Conservation (phyloP, 2,888 invertebrate species). For the Calliphora vomitoria region DNA sequence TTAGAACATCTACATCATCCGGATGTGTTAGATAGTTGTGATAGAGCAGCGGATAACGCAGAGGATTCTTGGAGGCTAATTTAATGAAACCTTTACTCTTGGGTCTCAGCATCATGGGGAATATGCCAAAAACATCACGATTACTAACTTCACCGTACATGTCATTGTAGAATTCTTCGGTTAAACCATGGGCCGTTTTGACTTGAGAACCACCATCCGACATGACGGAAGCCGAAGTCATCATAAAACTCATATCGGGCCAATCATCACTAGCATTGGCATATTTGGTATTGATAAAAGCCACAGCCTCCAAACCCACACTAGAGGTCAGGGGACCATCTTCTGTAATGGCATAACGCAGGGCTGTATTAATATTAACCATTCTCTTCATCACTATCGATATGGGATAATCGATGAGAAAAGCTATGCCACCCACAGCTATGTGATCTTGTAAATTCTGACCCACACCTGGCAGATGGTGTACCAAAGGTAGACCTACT, state of each 20-base stretch:
- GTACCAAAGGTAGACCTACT: conserved; percentile 90
- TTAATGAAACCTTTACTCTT: conserved; percentile 93
- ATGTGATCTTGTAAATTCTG: conserved; percentile 95
- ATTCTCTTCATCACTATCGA: conserved; percentile 92
- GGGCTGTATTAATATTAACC: conserved; percentile 92
- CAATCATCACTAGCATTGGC: conserved; percentile 94
- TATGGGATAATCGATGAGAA: conserved; percentile 91
- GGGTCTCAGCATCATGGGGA: conserved; percentile 95
- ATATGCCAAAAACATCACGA: conserved; percentile 91
- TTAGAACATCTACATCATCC: conserved; percentile 91
- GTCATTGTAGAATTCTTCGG: conserved; percentile 92
- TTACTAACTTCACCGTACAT: conserved; percentile 90
- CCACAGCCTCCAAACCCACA: conserved; percentile 94
- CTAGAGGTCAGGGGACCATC: conserved; percentile 94
- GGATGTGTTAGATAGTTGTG: conserved; percentile 96
- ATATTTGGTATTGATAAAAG: conserved; percentile 95
- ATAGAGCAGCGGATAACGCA: conserved; percentile 93
- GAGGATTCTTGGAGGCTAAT: conserved; percentile 88
- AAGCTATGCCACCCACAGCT: conserved; percentile 93
- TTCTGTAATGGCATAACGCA: conserved; percentile 93
- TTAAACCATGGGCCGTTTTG: conserved; percentile 92
- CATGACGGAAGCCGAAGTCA: conserved; percentile 92
- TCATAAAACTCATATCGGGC: conserved; percentile 96
- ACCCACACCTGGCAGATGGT: conserved; percentile 93
- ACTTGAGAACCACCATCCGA: conserved; percentile 94